Base-by-base conservation (phyloP, 2,888 invertebrate species). In the Tuberolachnus salignus region DNA sequence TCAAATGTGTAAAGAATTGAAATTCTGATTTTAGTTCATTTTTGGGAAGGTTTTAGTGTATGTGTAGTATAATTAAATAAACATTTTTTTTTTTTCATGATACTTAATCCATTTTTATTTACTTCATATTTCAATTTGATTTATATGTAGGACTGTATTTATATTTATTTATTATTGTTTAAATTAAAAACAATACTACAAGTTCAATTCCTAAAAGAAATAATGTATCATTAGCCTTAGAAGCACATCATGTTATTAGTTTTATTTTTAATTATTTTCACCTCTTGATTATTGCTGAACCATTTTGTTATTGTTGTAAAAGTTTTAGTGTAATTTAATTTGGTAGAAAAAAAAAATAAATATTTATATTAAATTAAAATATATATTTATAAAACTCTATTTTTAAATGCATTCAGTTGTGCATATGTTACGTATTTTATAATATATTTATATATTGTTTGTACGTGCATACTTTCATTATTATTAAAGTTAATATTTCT, bases 251-350 rank as follows among this genome's bases (percentile, higher is more conserved):
- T 53, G 23, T 21, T 42, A 19, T 61, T 59, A 19, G n/a, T 21
- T 63, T n/a, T 73, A 44, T 74, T 63, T 44, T 72, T 21, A 44
- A 34, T 49, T 34, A 14, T 53, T 44, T n/a, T 14, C 23, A 64
- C 42, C 42, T 34, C 16, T 63, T 51, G 34, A 53, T 61, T 67
- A 51, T 73, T 16, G 21, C 49, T 66, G 51, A 69, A 67, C 26
- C 26, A 1, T 69, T 69, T 78, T 66, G 66, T 78, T 78, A 26
- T 78, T 78, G 49, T 78, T 73, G 23, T 73, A 78, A 78, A 78
- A 34, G 69, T 59, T 69, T 78, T 78, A 69, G 67, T 78, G 66
- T 46, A 75, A 67, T 51, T 78, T 59, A 78, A 53, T 74, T 74
- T 64, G 44, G 63, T 74, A 74, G 73, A 74, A 42, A 72, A n/a